Percentiles rank a stretch among this genome's conserved stretches.
Evolutionary conservation across 2,113 vertebrate genomes (phyloP).

Genomic region (Cygnus atratus): DNA sequence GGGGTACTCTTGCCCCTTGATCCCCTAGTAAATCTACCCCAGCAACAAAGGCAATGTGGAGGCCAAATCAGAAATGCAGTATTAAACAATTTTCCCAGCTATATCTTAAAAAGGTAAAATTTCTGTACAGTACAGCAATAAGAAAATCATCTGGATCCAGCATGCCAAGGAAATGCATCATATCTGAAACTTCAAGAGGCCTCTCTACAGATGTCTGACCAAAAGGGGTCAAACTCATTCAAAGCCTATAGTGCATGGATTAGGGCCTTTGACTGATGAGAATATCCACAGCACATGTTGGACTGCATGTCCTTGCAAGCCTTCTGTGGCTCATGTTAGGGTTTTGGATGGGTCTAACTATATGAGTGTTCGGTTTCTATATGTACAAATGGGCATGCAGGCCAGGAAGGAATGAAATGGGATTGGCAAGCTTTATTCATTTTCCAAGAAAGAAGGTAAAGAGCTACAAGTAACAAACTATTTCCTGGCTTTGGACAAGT

Average conservation of each 20-base stretch:
- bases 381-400: background rate
- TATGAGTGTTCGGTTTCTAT: background rate
- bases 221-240: constrained; percentile 59
- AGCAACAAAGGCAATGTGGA: constrained; percentile 43
- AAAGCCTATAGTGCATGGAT: background rate
- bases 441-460: background rate
- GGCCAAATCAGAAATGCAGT: constrained; percentile 69
- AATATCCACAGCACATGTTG: constrained; percentile 31
- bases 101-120: constrained; percentile 64
- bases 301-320: background rate
- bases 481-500: background rate
- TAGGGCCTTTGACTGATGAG: constrained; percentile 36
- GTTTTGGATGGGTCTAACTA: background rate
- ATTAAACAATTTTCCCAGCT: constrained; percentile 72
- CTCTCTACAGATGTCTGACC: constrained; percentile 73
- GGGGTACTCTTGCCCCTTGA: constrained; percentile 39
- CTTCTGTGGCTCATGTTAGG: background rate
- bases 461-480: background rate
- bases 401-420: background rate
- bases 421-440: background rate
- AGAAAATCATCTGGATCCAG: constrained; percentile 76
- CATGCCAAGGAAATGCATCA: constrained; percentile 67
- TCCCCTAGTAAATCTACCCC: constrained; percentile 56
- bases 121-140: constrained; percentile 57
- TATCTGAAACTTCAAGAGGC: constrained; percentile 71